Conservation (phyloP, 2,888 invertebrate genomes). For the Oithona nana region DNA sequence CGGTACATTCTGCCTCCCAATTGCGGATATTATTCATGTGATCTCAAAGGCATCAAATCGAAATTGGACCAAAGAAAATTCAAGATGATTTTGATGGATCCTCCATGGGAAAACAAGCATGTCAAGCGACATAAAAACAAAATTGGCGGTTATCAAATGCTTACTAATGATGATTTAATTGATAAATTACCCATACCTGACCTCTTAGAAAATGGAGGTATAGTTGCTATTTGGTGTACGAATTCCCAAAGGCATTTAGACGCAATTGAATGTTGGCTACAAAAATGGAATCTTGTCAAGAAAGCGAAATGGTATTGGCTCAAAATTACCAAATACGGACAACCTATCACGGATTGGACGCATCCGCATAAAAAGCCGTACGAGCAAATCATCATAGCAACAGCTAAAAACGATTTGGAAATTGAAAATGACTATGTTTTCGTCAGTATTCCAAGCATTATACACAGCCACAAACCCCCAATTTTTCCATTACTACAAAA, state of each 20-base stretch:
- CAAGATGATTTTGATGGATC: conserved; percentile 12
- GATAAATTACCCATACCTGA: not conserved
- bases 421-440: conserved; percentile 19
- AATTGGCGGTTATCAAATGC: conserved; percentile 1
- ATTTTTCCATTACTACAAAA: conserved; percentile 20
- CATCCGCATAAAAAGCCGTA: not conserved
- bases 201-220: not conserved
- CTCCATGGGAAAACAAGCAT: conserved; percentile 17
- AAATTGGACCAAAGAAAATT: not conserved
- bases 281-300: not conserved
- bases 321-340: not conserved
- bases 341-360: not conserved
- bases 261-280: not conserved
- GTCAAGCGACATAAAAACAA: conserved; percentile 3
- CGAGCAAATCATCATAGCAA: not conserved
- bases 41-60: not conserved
- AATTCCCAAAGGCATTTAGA: not conserved
- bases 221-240: conserved; percentile 10
- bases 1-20: not conserved
- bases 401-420: conserved; percentile 13
- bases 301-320: conserved; percentile 3
- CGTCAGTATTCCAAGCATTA: conserved; percentile 29
- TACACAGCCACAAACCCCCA: conserved; percentile 34
- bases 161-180: conserved; percentile 3
- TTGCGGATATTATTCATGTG: not conserved